Base-by-base conservation (phyloP, 2,113 vertebrate species). In the Xiphophorus couchianus region DNA sequence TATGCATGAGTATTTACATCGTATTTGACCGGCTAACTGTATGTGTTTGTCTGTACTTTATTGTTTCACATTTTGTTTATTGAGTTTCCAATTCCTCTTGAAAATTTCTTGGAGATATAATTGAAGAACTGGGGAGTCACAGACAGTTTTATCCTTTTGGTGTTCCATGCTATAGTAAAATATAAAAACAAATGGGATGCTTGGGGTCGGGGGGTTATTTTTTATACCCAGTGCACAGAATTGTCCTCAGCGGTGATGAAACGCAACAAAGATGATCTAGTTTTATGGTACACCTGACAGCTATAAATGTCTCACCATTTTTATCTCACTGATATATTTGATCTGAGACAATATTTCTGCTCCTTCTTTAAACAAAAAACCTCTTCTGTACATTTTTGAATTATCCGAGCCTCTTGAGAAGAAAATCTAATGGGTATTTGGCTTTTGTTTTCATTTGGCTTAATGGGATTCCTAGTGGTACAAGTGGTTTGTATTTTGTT, bases 321-420 rank as follows among this genome's bases (percentile, higher is more conserved):
- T 90, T 88, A 88, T 86, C 39, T 80, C 68, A 72, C 48, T 80
- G 77, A 83, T 81, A 78, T 85, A 84, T 92, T 79, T 82, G 77
- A 83, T 78, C 66, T 74, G 5, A 19, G 12, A 42, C 39, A 15
- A 15, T 82, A 54, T 64, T 77, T 84, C 80, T 58, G 51, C 22
- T 81, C 66, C 58, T 37, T 69, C 61, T 82, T 85, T 70, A 65
- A 84, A 84, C 61, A 74, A 66, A 73, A 81, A 62, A 17, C 30
- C 15, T 83, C 76, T 80, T 79, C 37, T 31, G 35, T 25, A 39
- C n/a, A 72, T 76, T 54, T 62, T 62, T 71, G 78, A 33, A 51
- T 51, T 73, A 58, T 70, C 25, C 54, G 28, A 85, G 12, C 28
- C n/a, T 66, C 77, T 76, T 80, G 66, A 58, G 12, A 30, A 64